Evolutionary conservation across 2,888 invertebrate genomes (phyloP), one percentile per base, ranked within the genome.

Genomic region (Nesidiocoris tenuis): DNA sequence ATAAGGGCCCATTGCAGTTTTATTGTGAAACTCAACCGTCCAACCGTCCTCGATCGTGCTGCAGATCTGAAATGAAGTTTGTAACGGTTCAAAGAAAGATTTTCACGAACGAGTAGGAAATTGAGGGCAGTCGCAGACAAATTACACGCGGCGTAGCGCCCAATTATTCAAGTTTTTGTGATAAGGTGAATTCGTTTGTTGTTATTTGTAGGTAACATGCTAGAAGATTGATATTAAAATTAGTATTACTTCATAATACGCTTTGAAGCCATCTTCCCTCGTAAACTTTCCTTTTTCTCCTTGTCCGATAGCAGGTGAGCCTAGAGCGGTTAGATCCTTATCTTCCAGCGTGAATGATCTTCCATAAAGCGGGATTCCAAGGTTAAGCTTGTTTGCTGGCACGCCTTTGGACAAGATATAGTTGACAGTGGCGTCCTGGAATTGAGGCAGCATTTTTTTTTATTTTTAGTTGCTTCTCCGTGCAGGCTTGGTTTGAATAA

Each of bases 1-100:
- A 54, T 75, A 76, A 18, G 78, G 78, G 5, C 77, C 77, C 76
- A 77, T 76, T 0, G 77, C 77, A n/a, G 76, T 76, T 7, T 54
- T 61, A 55, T 78, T 78, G 25, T 63, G 66, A 25, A 25, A 19
- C 55, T 55, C 71, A 18, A 78, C 71, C 2, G 57, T 75, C 76
- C 76, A 78, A 23, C 71, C 71, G n/a, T 75, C 70, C 17, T 61
- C 54, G 16, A 77, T 25, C 23, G 61, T 59, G 19, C 57, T 59
- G 25, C 77, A 77, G 19, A 77, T 63, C 77, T 77, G 25, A 19
- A 75, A 66, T n/a, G n/a, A n/a, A n/a, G n/a, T n/a, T n/a, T n/a
- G n/a, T n/a, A n/a, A n/a, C n/a, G n/a, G n/a, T n/a, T n/a, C n/a
- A n/a, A n/a, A n/a, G n/a, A n/a, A n/a, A n/a, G n/a, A n/a, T n/a